A percentile compares a stretch with the other conserved stretches of the same genome.
Evolutionary conservation across 2,113 vertebrate genomes (phyloP).

Genomic region (Maccullochella peelii): DNA sequence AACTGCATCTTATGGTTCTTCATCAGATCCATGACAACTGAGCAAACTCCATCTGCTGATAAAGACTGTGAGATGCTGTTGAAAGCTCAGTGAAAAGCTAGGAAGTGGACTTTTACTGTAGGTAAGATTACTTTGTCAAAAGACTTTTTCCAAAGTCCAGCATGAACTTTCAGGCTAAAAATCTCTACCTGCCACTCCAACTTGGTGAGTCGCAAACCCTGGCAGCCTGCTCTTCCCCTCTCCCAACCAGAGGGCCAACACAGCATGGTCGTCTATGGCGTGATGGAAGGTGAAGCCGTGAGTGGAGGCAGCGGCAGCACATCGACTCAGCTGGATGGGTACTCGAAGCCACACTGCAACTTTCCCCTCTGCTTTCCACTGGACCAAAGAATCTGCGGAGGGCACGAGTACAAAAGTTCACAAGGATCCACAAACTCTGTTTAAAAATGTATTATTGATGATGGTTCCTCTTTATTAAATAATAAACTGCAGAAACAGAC

Average conservation of each 20-base stretch:
- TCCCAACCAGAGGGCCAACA: constrained; percentile 89
- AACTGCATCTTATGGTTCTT: not conserved
- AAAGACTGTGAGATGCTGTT: not conserved
- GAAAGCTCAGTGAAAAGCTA: not conserved
- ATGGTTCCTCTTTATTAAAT: not conserved
- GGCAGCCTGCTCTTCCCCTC: constrained; percentile 88
- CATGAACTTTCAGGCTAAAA: not conserved
- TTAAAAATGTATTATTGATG: not conserved
- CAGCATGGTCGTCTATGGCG: constrained; percentile 79
- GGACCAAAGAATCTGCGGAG: constrained; percentile 82
- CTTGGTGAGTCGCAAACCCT: constrained; percentile 90
- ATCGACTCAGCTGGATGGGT: constrained; percentile 88
- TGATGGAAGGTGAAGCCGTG: constrained; percentile 94
- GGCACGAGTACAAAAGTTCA: not conserved
- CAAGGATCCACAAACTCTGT: not conserved
- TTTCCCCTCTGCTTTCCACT: constrained; percentile 87
- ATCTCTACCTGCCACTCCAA: constrained; percentile 92
- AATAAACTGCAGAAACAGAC: not conserved
- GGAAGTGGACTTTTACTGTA: not conserved
- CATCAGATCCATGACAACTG: not conserved
- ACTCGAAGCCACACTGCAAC: constrained; percentile 89
- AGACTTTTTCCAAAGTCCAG: not conserved
- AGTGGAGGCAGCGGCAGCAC: constrained; percentile 82
- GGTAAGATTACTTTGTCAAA: not conserved
- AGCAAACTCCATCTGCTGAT: not conserved